Evolutionary conservation across 2,888 invertebrate genomes (phyloP).

Genomic region (Diadegma fenestrale): DNA sequence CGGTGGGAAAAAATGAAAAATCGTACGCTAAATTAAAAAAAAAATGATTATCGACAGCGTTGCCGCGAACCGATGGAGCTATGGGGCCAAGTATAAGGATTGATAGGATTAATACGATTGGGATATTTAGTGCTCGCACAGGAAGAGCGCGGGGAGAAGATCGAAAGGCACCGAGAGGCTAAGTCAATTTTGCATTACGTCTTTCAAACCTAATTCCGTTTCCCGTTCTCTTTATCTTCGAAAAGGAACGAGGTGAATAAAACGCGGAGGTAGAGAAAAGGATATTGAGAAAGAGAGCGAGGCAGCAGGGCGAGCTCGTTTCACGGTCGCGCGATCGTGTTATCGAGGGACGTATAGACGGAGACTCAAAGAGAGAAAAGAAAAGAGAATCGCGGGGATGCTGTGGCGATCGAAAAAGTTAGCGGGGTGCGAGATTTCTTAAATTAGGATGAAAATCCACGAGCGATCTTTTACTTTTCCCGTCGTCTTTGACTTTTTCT

Average conservation of each 20-base stretch:
- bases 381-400: conserved; percentile 1
- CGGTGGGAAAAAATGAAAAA: no score
- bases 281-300: conserved; percentile 55
- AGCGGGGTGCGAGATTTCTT: conserved; percentile 63
- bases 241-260: conserved; percentile 33
- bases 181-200: conserved; percentile 72
- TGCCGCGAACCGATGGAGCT: not conserved
- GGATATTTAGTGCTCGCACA: conserved; percentile 46
- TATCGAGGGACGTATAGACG: conserved; percentile 71
- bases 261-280: conserved; percentile 61
- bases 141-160: conserved; percentile 36
- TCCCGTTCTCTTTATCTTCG: conserved; percentile 70
- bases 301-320: conserved; percentile 74
- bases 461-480: conserved; percentile 71
- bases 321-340: conserved; percentile 78
- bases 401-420: conserved; percentile 60
- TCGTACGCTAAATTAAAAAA: no score
- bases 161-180: conserved; percentile 39
- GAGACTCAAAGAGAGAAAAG: conserved; percentile 34
- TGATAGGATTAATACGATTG: not conserved
- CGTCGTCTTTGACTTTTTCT: conserved; percentile 68
- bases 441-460: conserved; percentile 63
- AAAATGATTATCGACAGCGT: not conserved
- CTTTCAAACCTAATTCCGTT: conserved; percentile 70
- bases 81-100: not conserved